These are phyloP conservation scores for Xenopus borealis DNA, from an alignment of 2,113 vertebrate genomes.

Conservation along the genomic window DNA sequence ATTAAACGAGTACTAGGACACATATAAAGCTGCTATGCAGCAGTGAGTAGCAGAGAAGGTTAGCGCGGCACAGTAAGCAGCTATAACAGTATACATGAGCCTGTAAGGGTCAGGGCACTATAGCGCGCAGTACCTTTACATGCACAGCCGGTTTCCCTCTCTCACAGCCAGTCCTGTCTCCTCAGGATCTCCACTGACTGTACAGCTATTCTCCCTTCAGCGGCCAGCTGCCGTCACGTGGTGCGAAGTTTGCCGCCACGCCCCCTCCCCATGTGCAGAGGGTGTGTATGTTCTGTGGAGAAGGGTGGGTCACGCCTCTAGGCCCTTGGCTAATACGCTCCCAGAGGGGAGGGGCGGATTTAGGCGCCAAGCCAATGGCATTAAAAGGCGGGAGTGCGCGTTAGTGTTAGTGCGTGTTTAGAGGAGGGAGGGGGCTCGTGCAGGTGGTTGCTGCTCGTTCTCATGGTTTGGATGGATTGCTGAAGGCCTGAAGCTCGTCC, in stretches of 20 bases:
- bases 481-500: no score
- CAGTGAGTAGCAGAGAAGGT: no score
- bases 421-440: no score
- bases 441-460: no score
- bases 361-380: background rate
- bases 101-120: no score
- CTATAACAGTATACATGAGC: no score
- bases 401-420: background rate
- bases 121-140: no score
- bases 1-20: no score
- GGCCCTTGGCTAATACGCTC: slow-evolving; percentile 7
- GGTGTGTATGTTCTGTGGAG: slow-evolving; percentile 14
- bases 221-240: slow-evolving; percentile 32
- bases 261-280: slow-evolving; percentile 42
- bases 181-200: background rate
- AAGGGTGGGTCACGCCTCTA: background rate
- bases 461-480: no score
- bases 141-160: background rate
- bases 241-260: slow-evolving; percentile 7
- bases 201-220: background rate
- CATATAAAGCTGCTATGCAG: no score
- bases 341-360: background rate
- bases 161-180: slow-evolving; percentile 3
- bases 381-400: background rate
- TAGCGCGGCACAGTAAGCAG: no score